Base-by-base conservation (phyloP, 2,113 vertebrate species). In the Atherinomorus stipes region DNA sequence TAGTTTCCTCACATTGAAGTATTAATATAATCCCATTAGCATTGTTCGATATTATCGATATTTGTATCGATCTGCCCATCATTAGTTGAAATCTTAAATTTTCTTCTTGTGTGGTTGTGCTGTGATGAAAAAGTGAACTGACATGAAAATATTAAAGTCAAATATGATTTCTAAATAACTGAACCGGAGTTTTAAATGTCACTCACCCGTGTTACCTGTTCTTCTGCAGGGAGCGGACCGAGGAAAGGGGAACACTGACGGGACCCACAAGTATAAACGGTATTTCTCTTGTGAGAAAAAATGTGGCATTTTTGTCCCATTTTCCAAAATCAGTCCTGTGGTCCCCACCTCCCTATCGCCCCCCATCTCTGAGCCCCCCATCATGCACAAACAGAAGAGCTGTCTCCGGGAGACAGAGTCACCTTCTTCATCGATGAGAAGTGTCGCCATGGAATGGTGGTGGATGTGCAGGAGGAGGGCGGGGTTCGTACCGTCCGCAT, bases 371-470 rank as follows among this genome's bases (percentile, higher is more conserved):
- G 1, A 66, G 50, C 1, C 0, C 0, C 61, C 2, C 0, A 16
- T 3, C 23, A 57, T 2, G 42, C 59, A 0, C 57, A 74, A 11
- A 7, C 11, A 2, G 68, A 89, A 21, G 38, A 71, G 0, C 88
- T 95, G 0, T 44, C 15, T 6, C 56, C 83, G 5, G 95, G 95
- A n/a, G 96, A 96, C 0, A 91, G 94, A 0, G 91, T 96, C 1
- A 91, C 86, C 0, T 96, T 93, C 90, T 94, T 89, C 0, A 64
- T 90, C 1, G 11, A 53, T 0, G 47, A 83, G 0, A 58, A 52
- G 12, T 25, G 0, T 13, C 92, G 81, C 3, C 86, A 87, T 66
- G 95, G 96, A 13, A 89, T 95, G 73, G 94, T 95, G 7, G 68
- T 96, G 84, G 60, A 53, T 0, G 59, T 95, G 22, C 71, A 76